These are phyloP conservation scores for Caranx melampygus DNA, from an alignment of 2,113 vertebrate genomes.

Conservation along the genomic window DNA sequence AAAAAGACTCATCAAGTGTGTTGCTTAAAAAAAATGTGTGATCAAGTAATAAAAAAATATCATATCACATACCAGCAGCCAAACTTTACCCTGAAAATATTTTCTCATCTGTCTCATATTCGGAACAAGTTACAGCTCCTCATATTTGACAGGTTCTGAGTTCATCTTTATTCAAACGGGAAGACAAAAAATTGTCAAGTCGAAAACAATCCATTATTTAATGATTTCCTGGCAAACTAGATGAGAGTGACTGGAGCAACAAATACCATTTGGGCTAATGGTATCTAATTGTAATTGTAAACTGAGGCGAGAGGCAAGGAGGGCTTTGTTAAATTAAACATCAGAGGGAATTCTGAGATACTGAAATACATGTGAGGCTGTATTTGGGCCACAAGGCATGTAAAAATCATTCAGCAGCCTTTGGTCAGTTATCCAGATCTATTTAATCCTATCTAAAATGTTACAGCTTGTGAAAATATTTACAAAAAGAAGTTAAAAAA, in stretches of 20 bases:
- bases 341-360: slow-evolving; percentile 6
- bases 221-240: not conserved
- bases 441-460: slow-evolving; percentile 51
- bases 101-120: not conserved
- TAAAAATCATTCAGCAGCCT: slow-evolving; percentile 33
- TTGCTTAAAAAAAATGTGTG: not conserved
- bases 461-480: slow-evolving; percentile 25
- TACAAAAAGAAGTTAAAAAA: slow-evolving; percentile 17
- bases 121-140: not conserved
- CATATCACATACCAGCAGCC: not conserved
- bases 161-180: not conserved
- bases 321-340: slow-evolving; percentile 19
- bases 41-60: not conserved
- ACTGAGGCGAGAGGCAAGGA: not conserved
- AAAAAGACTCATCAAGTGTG: not conserved
- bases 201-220: slow-evolving; percentile 25
- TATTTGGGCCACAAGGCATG: slow-evolving; percentile 30
- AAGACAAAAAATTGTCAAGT: not conserved
- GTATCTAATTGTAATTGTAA: slow-evolving; percentile 15
- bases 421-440: slow-evolving; percentile 40
- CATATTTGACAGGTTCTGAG: slow-evolving; percentile 9
- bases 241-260: not conserved
- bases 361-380: slow-evolving; percentile 11
- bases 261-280: not conserved
- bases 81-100: not conserved